A percentile compares a stretch with the other conserved stretches of the same genome.
Conservation (phyloP, 2,113 vertebrate species). For the Anguilla rostrata region DNA sequence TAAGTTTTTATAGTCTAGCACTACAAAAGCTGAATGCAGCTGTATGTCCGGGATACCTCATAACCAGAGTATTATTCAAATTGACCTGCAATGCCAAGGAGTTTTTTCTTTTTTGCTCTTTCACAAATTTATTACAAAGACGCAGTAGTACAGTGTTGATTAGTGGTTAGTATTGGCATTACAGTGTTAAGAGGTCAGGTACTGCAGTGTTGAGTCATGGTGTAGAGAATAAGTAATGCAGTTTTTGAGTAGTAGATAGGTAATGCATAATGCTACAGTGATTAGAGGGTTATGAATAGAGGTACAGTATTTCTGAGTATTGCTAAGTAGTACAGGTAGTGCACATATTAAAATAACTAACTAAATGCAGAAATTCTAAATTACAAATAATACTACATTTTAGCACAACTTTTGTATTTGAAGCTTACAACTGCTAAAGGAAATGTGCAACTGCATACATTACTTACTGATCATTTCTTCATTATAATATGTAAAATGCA, state of each 20-base stretch:
- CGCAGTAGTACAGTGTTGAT: neutral
- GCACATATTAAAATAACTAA: neutral
- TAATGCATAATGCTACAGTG: neutral
- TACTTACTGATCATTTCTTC: neutral
- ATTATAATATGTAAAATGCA: neutral
- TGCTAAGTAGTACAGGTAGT: neutral
- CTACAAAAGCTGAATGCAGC: neutral
- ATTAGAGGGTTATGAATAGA: neutral
- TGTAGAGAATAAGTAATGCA: neutral
- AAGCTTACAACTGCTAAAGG: neutral
- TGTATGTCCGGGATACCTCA: neutral
- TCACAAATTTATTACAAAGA: neutral
- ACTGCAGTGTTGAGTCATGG: neutral
- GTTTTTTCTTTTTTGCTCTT: neutral
- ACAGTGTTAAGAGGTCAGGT: neutral
- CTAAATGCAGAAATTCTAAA: neutral
- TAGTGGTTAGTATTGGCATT: neutral
- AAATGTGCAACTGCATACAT: neutral
- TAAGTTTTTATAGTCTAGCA: neutral
- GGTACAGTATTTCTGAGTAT: neutral
- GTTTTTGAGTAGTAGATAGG: neutral
- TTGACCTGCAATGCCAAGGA: neutral
- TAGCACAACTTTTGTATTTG: neutral
- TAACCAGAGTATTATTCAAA: neutral
- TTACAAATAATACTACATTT: neutral